These are phyloP conservation scores for Drosophila paulistorum DNA, from an alignment of 1,140 invertebrate genomes.

Conservation along the genomic window DNA sequence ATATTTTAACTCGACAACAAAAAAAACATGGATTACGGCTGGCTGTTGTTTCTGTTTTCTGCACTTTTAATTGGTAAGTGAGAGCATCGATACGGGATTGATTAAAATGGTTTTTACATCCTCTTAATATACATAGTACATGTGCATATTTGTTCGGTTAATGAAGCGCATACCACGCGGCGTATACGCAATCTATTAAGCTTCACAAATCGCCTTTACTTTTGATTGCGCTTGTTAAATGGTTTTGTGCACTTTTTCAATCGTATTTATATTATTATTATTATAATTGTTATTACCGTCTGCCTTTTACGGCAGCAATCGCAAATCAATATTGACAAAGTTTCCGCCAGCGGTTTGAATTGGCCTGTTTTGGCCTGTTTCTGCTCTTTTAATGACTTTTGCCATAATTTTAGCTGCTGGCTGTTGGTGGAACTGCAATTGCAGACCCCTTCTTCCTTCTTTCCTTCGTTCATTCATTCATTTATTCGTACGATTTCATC, in stretches of 20 bases:
- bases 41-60: constrained; percentile 62
- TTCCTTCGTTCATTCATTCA: not conserved
- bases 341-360: constrained; percentile 38
- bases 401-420: constrained; percentile 59
- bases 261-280: constrained; percentile 52
- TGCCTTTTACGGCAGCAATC: constrained; percentile 47
- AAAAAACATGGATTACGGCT: constrained; percentile 70
- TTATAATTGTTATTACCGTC: constrained; percentile 58
- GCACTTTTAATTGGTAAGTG: constrained; percentile 71
- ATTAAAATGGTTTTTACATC: constrained; percentile 13
- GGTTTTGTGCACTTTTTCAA: constrained; percentile 31
- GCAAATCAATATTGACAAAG: constrained; percentile 78
- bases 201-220: constrained; percentile 43
- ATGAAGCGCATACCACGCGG: constrained; percentile 37
- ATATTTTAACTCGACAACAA: constrained; percentile 20
- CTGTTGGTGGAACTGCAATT: constrained; percentile 42
- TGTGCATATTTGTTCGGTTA: constrained; percentile 46
- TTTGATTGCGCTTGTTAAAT: constrained; percentile 50
- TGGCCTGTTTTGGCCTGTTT: constrained; percentile 7
- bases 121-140: not conserved
- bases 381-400: constrained; percentile 74
- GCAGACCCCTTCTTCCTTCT: constrained; percentile 42
- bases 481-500: constrained; percentile 19
- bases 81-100: constrained; percentile 18
- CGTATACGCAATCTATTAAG: constrained; percentile 54